Evolutionary conservation across 2,797 vertebrate species (phyloP), one percentile per base, ranked within the genome.

Genomic region (Alauda arvensis): DNA sequence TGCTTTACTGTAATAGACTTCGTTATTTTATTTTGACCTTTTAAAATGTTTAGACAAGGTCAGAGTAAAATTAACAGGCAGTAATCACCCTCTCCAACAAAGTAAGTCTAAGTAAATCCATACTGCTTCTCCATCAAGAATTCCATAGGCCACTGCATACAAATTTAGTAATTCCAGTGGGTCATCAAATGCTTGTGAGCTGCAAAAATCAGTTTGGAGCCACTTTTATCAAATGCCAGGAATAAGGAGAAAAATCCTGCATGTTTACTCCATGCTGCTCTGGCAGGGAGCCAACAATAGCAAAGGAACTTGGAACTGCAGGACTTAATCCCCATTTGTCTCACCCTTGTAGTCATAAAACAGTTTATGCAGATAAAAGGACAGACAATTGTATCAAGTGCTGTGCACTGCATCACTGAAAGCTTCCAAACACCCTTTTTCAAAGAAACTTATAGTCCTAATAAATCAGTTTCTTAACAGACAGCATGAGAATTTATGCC

Each of bases 1-100:
- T 83, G 6, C 25, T 39, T 75, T 75, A 34, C 59, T 72, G 31
- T 23, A 82, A 55, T 8, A 60, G n/a, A 60, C 1, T 55, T 52
- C 12, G 3, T 13, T 59, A 6, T 4, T 79, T 71, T 46, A 61
- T 63, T 85, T 75, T 65, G 40, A 79, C 20, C 25, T 70, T 84
- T 82, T 18, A 51, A 74, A 91, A 82, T 34, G 9, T 55, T 87
- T 71, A 65, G 31, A 29, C 63, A 77, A 83, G 49, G 37, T 79
- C 65, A 70, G 77, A 86, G 28, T 53, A 86, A 93, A 88, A 87
- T 82, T 88, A 88, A 61, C 72, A 90, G 53, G 53, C 49, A 84
- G 12, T 46, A 74, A 82, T 72, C 46, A 77, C 57, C 14, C 40
- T 68, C 51, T 77, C 23, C 40, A 42, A 63, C 29, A 40, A 14